Evolutionary conservation across 2,113 vertebrate genomes (phyloP).

Genomic region (Psammodynastes pulverulentus): DNA sequence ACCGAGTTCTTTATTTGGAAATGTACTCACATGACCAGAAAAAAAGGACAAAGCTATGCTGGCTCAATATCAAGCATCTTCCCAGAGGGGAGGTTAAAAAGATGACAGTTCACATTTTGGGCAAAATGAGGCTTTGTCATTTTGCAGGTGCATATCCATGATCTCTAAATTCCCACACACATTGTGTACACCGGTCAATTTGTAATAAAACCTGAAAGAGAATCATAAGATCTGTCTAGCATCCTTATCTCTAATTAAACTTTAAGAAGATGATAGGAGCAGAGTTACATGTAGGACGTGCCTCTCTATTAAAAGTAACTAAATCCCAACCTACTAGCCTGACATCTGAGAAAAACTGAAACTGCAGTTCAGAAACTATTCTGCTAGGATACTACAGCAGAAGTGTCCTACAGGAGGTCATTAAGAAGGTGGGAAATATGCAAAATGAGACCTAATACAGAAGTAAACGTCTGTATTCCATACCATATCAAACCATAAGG

Average conservation of each 20-base stretch:
- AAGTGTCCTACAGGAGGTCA: background rate
- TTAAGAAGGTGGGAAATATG: background rate
- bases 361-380: background rate
- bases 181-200: background rate
- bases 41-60: background rate
- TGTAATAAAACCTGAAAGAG: background rate
- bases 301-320: conserved; percentile 24
- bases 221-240: background rate
- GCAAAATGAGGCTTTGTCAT: background rate
- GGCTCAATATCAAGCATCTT: background rate
- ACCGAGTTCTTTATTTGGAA: background rate
- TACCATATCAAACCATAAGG: background rate
- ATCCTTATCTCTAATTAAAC: conserved; percentile 33
- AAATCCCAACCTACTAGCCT: conserved; percentile 8
- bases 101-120: background rate
- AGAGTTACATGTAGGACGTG: background rate
- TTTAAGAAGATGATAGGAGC: conserved; percentile 21
- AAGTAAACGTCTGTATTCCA: background rate
- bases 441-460: background rate
- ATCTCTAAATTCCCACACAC: background rate
- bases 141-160: background rate
- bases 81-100: background rate
- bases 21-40: background rate
- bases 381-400: background rate
- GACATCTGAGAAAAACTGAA: conserved; percentile 2